Base-by-base conservation (phyloP, 2,113 vertebrate genomes). In the Sander vitreus region DNA sequence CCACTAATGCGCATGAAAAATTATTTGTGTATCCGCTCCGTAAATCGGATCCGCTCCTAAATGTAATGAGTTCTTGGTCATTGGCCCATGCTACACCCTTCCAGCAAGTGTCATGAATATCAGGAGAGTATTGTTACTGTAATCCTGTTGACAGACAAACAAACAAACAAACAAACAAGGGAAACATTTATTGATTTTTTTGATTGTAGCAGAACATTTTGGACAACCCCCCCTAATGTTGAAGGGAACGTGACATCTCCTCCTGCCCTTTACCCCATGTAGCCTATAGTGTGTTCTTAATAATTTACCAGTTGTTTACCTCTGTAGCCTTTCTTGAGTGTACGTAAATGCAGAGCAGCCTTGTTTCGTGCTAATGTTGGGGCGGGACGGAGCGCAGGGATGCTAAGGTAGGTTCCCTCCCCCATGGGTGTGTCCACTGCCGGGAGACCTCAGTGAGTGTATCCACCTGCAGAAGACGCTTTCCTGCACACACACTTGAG, bases 391-490 rank as follows among this genome's bases (percentile, higher is more conserved):
- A 27, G 80, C 73, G 21, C 74, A 57, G 25, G 79, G 85, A 86
- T 78, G 84, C 77, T 69, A 93, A 95, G 95, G 95, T 95, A 93
- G 85, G 85, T 87, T 92, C 85, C 94, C 95, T 91, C 95, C 94
- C 93, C 87, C 91, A 86, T 92, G 92, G 93, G 95, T 94, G 94
- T 94, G 94, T 92, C 91, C 85, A 91, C 54, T 11, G 81, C 76
- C 73, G 83, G 72, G 80, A 86, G 89, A 82, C 82, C 81, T 90
- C 91, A 73, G 81, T 87, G 85, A 73, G 81, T 86, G 85, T 92
- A 90, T 96, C 95, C 95, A 96, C 95, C 95, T 96, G 95, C 94
- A 93, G 69, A 81, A 85, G 80, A 85, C 66, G 77, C 89, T 80
- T 63, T 57, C 63, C 82, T 21, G 71, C 90, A 85, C 80, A 73